Conservation (phyloP, 2,888 invertebrate species). For the Pseudolycoriella hygida region DNA sequence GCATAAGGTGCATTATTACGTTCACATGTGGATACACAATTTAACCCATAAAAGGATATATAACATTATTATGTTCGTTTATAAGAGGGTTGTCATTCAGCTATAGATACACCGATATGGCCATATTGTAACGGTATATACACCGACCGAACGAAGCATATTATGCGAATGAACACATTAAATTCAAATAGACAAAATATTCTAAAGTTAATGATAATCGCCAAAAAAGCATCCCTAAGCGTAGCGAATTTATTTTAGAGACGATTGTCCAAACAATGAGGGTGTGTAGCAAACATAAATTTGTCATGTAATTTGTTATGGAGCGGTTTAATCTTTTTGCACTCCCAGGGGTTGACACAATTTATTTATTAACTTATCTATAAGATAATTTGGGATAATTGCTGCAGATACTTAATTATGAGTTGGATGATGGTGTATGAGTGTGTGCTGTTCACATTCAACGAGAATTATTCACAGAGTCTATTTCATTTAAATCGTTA, state of each 20-base stretch:
- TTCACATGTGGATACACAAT: background rate
- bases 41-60: background rate
- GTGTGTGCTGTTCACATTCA: too few species aligned
- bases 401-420: too few species aligned
- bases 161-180: too few species aligned
- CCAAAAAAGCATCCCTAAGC: background rate
- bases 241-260: background rate
- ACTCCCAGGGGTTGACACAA: slow-evolving; percentile 1
- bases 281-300: slow-evolving; percentile 1
- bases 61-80: background rate
- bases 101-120: background rate
- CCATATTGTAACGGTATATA: too few species aligned
- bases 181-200: background rate
- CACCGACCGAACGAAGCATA: too few species aligned
- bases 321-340: slow-evolving; percentile 1
- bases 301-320: slow-evolving; percentile 1
- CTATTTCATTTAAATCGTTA: too few species aligned
- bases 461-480: too few species aligned
- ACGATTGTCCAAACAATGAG: slow-evolving; percentile 1
- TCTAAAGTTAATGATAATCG: background rate
- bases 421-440: too few species aligned
- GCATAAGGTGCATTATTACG: slow-evolving; percentile 1
- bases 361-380: slow-evolving; percentile 1
- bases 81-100: background rate
- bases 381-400: background rate